phyloP scores from a whole-genome alignment of 2,888 invertebrate genomes.

The Ephialtes manifestator region DNA sequence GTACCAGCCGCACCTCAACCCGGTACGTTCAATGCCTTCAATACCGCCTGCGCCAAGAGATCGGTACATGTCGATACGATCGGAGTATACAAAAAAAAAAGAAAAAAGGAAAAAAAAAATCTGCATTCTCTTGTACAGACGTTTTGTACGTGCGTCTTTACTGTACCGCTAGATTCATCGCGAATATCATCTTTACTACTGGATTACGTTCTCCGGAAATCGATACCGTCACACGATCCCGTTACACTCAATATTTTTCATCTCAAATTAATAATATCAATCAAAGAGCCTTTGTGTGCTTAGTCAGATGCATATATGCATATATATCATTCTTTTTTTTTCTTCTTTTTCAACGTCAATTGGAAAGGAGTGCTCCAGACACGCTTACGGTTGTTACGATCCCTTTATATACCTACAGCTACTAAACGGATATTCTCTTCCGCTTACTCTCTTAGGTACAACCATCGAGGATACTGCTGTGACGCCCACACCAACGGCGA shows the following conservation, averaged over 20 bases:
- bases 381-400: conserved; percentile 14
- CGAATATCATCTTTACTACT: conserved; percentile 32
- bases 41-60: background rate
- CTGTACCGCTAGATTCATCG: conserved; percentile 23
- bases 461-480: conserved; percentile 83
- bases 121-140: background rate
- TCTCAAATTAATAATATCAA: conserved; percentile 31
- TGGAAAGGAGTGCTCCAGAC: conserved; percentile 1
- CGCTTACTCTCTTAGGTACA: conserved; percentile 75
- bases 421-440: conserved; percentile 58
- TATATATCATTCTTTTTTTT: background rate
- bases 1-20: conserved; percentile 83
- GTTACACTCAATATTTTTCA: conserved; percentile 30
- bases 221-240: conserved; percentile 34
- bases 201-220: conserved; percentile 36
- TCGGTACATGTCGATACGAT: conserved; percentile 25
- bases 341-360: background rate
- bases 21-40: conserved; percentile 69
- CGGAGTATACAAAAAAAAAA: background rate
- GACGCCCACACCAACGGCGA: conserved; percentile 82
- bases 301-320: background rate
- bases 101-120: background rate
- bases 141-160: background rate
- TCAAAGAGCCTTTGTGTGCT: conserved; percentile 2
- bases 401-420: conserved; percentile 14